Evolutionary conservation across 2,113 vertebrate species (phyloP), one percentile per base, ranked within the genome.

Genomic region (Pollachius pollachius): DNA sequence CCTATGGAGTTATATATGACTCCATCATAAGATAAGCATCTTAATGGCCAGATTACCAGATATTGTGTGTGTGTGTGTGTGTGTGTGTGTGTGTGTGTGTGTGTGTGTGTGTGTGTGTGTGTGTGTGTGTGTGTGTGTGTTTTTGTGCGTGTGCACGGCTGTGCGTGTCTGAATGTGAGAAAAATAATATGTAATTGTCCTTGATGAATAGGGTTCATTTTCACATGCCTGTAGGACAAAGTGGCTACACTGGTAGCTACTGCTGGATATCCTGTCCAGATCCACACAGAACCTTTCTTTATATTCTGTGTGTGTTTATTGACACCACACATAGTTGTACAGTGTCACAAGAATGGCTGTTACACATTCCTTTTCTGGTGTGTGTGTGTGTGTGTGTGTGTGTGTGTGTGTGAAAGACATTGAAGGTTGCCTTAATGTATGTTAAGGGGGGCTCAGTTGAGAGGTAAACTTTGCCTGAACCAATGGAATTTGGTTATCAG

Each of bases 211-310:
- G 74, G 23, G 67, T 85, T 88, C 85, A 75, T 85, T 87, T 89
- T 88, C 83, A 74, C 77, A 85, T 84, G 73, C 69, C 59, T 41
- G 48, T 82, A 69, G 74, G 83, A 89, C 87, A 88, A 85, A 88
- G 86, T 80, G 73, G 71, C 74, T 78, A 79, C 70, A 75, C 77
- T 85, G 72, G 78, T 61, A 70, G 76, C 84, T 79, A 81, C 84
- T 82, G 80, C 79, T 86, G 84, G 83, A 89, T 87, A 88, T 89
- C 89, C 89, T 89, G 89, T 87, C 84, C 81, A 84, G 87, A 81
- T 80, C 84, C 88, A 23, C 84, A 86, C 83, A 83, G 78, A 68
- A 65, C 76, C 73, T 78, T 85, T 87, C 85, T 89, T 84, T 81
- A 2, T 9, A 41, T 52, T 64, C 59, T 25, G 68, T 18, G 62